Base-by-base conservation (phyloP, 1,140 invertebrate species). In the Rhagoletis pomonella region DNA sequence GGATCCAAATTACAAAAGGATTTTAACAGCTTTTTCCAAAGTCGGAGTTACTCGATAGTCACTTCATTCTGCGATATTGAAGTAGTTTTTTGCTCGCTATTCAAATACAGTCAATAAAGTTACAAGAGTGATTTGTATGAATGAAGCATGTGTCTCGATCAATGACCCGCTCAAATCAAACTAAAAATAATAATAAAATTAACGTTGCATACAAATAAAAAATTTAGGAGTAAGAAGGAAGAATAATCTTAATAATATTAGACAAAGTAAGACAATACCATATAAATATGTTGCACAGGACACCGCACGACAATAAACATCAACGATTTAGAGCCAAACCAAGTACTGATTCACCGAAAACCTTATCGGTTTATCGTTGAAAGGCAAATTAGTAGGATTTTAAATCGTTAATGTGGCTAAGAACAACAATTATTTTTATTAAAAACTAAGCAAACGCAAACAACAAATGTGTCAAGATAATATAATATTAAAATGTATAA, bases 231-330 rank as follows among this genome's bases (percentile, higher is more conserved):
- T 81, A 81, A 55, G 55, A 81, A 81, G 2, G 4, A 81, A 55
- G 29, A 12, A 19, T 81, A 81, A 9, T 55, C 47, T 81, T 81
- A 81, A n/a, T 81, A 19, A 81, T 29, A 29, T 55, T 55, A 81
- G 73, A 81, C 73, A 81, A 81, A 81, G 73, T 50, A 14, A 47
- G 47, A 81, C 73, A 81, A 55, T 47, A 39, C 67, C 67, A 73
- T 17, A 55, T 12, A 73, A 73, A 73, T 69, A 44, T 85, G 60
- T 85, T 85, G 84, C 84, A 85, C 84, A 62, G 59, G 84, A 60
- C 84, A 85, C 84, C 60, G 84, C 84, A 62, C 84, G 84, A 85
- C 84, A 85, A 85, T 55, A 55, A 81, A 50, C 73, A 81, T 19
- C 42, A 81, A 81, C 73, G 73, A 29, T 58, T 50, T 58, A 81